Base-by-base conservation (phyloP, 2,797 vertebrate genomes). In the Acanthurus tractus region DNA sequence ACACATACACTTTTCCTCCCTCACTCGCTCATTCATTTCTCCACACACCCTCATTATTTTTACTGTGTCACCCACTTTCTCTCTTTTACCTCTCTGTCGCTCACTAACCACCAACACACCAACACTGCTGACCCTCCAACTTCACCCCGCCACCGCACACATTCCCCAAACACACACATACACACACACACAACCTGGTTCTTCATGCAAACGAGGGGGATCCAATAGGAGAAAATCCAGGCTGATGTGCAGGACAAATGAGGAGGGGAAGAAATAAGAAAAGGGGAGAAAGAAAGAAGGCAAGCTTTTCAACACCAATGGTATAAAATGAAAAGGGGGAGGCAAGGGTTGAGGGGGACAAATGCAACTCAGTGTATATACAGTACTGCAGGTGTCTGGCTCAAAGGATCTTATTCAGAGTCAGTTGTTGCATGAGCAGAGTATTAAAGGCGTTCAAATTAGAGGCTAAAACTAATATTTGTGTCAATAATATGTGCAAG, bases 191-290 rank as follows among this genome's bases (percentile, higher is more conserved):
- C 53, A 77, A 56, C 36, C 62, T 53, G 56, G 58, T 65, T 56
- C 61, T 57, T 74, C 23, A 49, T 79, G 72, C 66, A 78, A 83
- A 82, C 79, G 53, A 38, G 63, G 58, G 70, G 81, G 68, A 45
- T 25, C 56, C 81, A 74, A 73, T 34, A 57, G 77, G 70, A 86
- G 84, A 86, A 90, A 90, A 89, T 91, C 70, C 74, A 79, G 79
- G 74, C 82, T 90, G 88, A 90, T 90, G 84, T 81, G 78, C 69
- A 44, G 84, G 79, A 92, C 85, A 92, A 90, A 90, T 85, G 86
- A 84, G 80, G 74, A 81, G 84, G 81, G 84, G 62, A 79, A 70
- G 66, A 81, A 86, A 88, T 76, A 82, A 79, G 71, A 83, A 85
- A 85, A 78, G 73, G 50, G 76, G 34, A 65, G 20, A 79, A 82